Evolutionary conservation across 2,888 invertebrate species (phyloP), one percentile per base, ranked within the genome.

Genomic region (Itoplectis maculator): DNA sequence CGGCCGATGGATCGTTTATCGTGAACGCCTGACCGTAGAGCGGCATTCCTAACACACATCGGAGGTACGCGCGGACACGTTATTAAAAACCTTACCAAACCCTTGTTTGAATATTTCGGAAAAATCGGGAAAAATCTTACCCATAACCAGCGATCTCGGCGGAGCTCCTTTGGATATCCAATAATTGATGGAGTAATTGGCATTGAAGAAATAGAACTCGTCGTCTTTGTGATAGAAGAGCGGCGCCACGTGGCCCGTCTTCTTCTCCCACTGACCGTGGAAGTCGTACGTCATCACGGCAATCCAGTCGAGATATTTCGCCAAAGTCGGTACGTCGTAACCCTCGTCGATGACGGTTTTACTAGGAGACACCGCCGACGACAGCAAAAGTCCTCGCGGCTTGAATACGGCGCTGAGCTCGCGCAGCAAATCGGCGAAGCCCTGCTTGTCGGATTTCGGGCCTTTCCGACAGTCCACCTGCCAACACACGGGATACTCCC

Each of bases 401-500:
- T 94, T 94, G 74, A 97, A 95, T 20, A 94, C 95, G n/a, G 86
- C 87, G 93, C 95, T 88, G 94, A 98, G 92, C 91, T 98, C 98
- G 59, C 94, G 93, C 0, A 98, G 95, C 84, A 97, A 94, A 47
- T 95, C 94, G 0, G 97, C 95, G 90, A 98, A 98, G 0, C 95
- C 96, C 89, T 95, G 94, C 90, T 97, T 98, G 90, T 98, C 98
- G 0, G 97, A 96, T 68, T 95, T 94, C 2, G 97, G 96, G 1
- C 98, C 98, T 92, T 96, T 96, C 35, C 95, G 96, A 89, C 98
- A 98, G 88, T 98, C 97, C 1, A 97, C 96, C 95, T 97, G 97
- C 97, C 97, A 97, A 88, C 97, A 97, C 90, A 96, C 96, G 0
- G 98, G 98, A 93, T 98, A 98, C 90, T 98, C 98, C 98, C 98